Percentiles rank a stretch among this genome's conserved stretches.
phyloP scores from a whole-genome alignment of 2,113 vertebrate genomes.

The Neodon shergylaensis region DNA sequence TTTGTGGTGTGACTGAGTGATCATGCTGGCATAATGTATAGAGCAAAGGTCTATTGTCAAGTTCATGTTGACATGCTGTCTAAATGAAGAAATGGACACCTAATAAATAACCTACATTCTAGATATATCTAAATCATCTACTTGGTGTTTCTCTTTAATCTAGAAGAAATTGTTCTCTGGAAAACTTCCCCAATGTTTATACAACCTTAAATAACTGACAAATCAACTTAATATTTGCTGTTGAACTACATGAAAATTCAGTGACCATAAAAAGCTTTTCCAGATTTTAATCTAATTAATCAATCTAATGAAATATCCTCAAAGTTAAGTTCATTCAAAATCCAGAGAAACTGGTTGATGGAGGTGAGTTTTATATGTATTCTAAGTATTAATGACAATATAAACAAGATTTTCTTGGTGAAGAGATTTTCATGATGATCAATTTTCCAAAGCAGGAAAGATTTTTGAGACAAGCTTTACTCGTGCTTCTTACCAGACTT shows the following conservation, averaged over 20 bases:
- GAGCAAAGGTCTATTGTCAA: background rate
- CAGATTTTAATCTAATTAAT: background rate
- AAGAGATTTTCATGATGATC: background rate
- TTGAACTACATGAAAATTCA: slow-evolving; percentile 22
- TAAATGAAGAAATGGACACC: background rate
- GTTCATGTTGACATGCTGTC: too few species aligned
- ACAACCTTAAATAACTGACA: background rate
- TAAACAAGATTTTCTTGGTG: background rate
- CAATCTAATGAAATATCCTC: background rate
- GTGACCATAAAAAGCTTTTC: background rate
- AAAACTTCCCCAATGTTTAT: background rate
- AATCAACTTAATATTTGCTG: background rate
- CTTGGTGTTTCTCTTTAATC: slow-evolving; percentile 8
- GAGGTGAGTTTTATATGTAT: background rate
- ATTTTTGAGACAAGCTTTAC: background rate
- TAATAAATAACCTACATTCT: background rate
- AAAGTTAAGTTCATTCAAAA: background rate
- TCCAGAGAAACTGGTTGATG: background rate
- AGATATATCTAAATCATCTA: background rate
- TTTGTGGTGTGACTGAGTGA: background rate
- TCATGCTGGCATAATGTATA: background rate
- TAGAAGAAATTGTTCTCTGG: background rate
- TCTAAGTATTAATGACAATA: background rate
- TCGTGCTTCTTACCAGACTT: background rate
- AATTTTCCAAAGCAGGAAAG: background rate